Evolutionary conservation across 2,113 vertebrate genomes (phyloP), one percentile per base, ranked within the genome.

Genomic region (Pollachius pollachius): DNA sequence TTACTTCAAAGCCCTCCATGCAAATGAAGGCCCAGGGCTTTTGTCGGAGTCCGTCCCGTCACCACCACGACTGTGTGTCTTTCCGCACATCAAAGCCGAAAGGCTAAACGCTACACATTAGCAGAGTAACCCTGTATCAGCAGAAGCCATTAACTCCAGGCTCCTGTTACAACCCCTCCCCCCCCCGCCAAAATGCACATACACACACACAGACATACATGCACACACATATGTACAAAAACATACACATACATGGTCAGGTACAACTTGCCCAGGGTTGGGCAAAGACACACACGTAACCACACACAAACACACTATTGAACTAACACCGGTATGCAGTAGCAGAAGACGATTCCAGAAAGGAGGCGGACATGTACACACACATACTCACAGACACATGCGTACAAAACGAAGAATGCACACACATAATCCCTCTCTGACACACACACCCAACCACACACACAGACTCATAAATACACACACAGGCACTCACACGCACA

Each of bases 181-280:
- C 23, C 57, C 58, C 52, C 2, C 2, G 37, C 37, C 5, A 5
- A 41, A 5, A 48, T 9, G 7, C 41, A 48, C 41, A 48, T 9
- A 48, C 41, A 48, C 41, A 48, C 12, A 13, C 41, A 48, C 41
- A 13, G 7, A 48, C 12, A 11, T 7, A 41, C 37, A 41, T 7
- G 9, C 37, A 48, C 41, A 48, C 41, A 48, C 41, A 48, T 9
- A 48, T 13, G 9, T 9, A 48, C 41, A 48, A 9, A 7, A 6
- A 48, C 41, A 48, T 9, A 48, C 41, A 48, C 41, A 48, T 7
- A 30, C 68, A 80, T 82, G 64, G 74, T 58, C 74, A 71, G 77
- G 77, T 83, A 86, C 86, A 90, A 81, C 85, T 73, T 84, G 87
- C 58, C 54, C 27, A 75, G 73, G 77, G 78, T 83, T 62, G 80